Conservation (phyloP, 2,888 invertebrate species). For the Empis livida region DNA sequence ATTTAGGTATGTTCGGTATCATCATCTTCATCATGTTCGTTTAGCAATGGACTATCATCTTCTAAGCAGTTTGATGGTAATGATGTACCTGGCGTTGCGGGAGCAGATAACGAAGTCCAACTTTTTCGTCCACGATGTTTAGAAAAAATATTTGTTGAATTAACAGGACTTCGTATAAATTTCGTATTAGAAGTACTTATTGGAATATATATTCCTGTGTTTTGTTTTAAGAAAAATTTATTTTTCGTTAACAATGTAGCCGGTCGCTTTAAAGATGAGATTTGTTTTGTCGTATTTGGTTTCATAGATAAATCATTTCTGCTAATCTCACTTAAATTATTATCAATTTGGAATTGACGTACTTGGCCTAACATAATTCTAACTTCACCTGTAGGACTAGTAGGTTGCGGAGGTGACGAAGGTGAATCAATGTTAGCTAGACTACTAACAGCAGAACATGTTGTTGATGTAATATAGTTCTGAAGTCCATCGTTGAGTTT, state of each 20-base stretch:
- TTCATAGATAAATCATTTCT: background rate
- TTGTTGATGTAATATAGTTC: slow-evolving; percentile 38
- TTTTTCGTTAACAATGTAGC: slow-evolving; percentile 29
- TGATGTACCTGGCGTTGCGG: slow-evolving; percentile 57
- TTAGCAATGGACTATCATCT: slow-evolving; percentile 51
- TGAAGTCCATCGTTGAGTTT: slow-evolving; percentile 25
- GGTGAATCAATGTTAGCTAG: slow-evolving; percentile 52
- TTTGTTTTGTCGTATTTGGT: slow-evolving; percentile 4
- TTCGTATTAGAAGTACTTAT: slow-evolving; percentile 25
- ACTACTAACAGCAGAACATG: slow-evolving; percentile 56
- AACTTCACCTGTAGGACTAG: slow-evolving; percentile 67
- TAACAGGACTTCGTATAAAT: slow-evolving; percentile 29
- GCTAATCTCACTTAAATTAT: slow-evolving; percentile 30
- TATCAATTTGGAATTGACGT: slow-evolving; percentile 44
- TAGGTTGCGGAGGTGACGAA: slow-evolving; percentile 65
- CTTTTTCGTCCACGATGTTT: slow-evolving; percentile 39
- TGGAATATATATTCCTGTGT: slow-evolving; percentile 59
- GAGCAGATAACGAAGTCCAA: slow-evolving; percentile 64
- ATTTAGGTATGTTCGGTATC: slow-evolving; percentile 11
- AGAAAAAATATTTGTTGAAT: slow-evolving; percentile 26
- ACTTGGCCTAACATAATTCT: slow-evolving; percentile 60
- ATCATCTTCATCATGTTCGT: slow-evolving; percentile 42
- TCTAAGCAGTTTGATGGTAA: slow-evolving; percentile 51
- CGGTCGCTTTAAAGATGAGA: slow-evolving; percentile 22
- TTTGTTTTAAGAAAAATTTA: slow-evolving; percentile 42